A percentile compares a stretch with the other conserved stretches of the same genome.
phyloP scores from a whole-genome alignment of 2,113 vertebrate genomes.

The Nothoprocta perdicaria region DNA sequence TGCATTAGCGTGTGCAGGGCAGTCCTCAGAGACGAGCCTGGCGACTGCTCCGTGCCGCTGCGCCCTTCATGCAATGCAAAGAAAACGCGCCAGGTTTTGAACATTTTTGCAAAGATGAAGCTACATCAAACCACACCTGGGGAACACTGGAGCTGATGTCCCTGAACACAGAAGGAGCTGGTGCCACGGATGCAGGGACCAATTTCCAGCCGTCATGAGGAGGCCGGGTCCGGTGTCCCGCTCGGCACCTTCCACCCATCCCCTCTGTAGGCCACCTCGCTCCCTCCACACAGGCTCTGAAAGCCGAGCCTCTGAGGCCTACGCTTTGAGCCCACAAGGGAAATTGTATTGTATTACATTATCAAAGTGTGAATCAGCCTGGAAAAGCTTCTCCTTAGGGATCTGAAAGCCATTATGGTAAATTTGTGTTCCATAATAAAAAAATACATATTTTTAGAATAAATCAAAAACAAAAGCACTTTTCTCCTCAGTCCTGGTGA shows the following conservation, averaged over 20 bases:
- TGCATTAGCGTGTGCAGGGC: neutral
- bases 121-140: rapidly evolving
- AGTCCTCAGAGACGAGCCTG: neutral
- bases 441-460: conserved; percentile 46
- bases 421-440: conserved; percentile 49
- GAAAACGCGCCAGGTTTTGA: neutral
- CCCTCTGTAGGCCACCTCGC: neutral
- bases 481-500: conserved; percentile 39
- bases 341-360: conserved; percentile 39
- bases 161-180: neutral
- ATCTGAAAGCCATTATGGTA: conserved; percentile 49
- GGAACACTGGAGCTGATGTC: neutral
- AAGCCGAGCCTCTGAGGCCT: conserved; percentile 11
- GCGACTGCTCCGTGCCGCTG: neutral
- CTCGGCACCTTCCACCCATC: neutral
- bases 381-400: conserved; percentile 34
- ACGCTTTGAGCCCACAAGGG: neutral
- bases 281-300: neutral
- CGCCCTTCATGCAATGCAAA: neutral
- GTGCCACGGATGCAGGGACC: too few species aligned
- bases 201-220: neutral
- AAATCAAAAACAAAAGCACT: conserved; percentile 59
- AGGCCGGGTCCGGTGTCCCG: neutral
- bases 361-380: conserved; percentile 40
- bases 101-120: neutral